Evolutionary conservation across 2,797 vertebrate genomes (phyloP).

Genomic region (Sebastes variabilis): DNA sequence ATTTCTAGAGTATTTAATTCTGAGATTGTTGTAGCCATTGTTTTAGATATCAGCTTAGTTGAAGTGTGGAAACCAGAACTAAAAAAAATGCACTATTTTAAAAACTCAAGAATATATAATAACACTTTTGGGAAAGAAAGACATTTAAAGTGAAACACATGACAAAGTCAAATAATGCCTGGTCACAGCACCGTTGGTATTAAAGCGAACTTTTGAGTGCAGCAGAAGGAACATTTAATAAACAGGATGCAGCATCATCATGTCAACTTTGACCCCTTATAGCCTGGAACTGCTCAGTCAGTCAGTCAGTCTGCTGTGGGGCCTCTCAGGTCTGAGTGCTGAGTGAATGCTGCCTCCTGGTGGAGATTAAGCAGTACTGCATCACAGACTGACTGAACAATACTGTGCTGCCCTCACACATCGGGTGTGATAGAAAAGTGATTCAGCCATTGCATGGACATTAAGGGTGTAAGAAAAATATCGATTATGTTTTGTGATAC

Average conservation of each 20-base stretch:
- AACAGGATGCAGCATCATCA: background rate
- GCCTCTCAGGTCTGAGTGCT: background rate
- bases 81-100: background rate
- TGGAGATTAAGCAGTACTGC: slow-evolving; percentile 13
- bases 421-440: background rate
- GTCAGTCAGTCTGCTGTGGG: background rate
- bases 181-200: background rate
- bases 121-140: background rate
- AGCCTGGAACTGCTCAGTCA: background rate
- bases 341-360: slow-evolving; percentile 42
- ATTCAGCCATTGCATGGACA: background rate
- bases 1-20: background rate
- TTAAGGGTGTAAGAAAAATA: no score
- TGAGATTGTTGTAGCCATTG: background rate
- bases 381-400: background rate
- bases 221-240: background rate
- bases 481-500: no score
- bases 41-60: background rate
- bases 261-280: slow-evolving; percentile 10
- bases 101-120: background rate
- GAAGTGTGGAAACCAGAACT: background rate
- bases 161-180: background rate
- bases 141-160: background rate
- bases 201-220: background rate
- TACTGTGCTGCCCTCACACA: background rate